Conservation (phyloP, 2,797 vertebrate species). For the Distichodus sexfasciatus region DNA sequence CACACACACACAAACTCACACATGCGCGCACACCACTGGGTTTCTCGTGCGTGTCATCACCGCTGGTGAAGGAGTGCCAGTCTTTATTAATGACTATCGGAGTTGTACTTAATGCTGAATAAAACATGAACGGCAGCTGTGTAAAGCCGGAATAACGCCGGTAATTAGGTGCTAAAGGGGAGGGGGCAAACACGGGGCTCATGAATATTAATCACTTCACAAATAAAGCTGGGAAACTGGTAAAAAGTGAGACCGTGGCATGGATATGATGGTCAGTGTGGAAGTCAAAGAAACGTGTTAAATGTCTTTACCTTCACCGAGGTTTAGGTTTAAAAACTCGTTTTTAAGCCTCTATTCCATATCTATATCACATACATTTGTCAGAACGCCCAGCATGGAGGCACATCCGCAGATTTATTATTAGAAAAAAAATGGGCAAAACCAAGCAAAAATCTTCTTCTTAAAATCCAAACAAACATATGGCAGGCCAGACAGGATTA, state of each 20-base stretch:
- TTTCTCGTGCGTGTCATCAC: constrained; percentile 48
- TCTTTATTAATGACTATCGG: constrained; percentile 78
- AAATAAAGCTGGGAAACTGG: constrained; percentile 47
- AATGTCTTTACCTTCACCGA: too few relatives aligned
- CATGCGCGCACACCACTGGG: too few relatives aligned
- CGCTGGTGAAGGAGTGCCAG: constrained; percentile 61
- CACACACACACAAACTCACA: not conserved
- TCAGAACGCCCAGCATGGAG: too few relatives aligned
- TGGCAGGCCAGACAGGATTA: too few relatives aligned
- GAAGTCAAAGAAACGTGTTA: not conserved
- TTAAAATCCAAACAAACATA: too few relatives aligned
- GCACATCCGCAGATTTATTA: too few relatives aligned
- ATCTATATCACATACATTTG: too few relatives aligned
- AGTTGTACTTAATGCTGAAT: constrained; percentile 79
- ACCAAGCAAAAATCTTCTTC: too few relatives aligned
- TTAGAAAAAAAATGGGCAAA: too few relatives aligned
- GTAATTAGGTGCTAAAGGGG: constrained; percentile 76
- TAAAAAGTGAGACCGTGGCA: constrained; percentile 29
- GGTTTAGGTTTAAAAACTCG: too few relatives aligned
- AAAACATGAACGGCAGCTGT: constrained; percentile 80
- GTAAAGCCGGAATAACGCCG: constrained; percentile 72
- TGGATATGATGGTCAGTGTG: not conserved
- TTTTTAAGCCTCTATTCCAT: too few relatives aligned
- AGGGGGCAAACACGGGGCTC: constrained; percentile 55
- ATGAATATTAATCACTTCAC: constrained; percentile 69